Conservation (phyloP, 2,113 vertebrate species). For the Elachura formosa region DNA sequence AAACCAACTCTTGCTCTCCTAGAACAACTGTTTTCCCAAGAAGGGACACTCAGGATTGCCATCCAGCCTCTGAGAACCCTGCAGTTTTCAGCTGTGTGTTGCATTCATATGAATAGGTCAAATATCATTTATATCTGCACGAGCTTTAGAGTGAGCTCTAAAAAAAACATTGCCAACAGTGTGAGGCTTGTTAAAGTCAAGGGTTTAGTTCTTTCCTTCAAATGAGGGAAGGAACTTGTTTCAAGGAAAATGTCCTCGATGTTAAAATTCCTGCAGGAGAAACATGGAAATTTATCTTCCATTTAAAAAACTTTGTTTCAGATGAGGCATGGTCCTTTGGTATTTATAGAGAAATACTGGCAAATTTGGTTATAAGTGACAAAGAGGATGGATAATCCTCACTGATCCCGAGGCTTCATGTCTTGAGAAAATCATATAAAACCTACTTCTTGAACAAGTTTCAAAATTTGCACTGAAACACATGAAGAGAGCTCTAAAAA, state of each 20-base stretch:
- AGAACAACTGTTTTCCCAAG: neutral
- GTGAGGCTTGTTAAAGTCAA: neutral
- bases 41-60: neutral
- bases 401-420: neutral
- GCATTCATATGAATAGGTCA: neutral
- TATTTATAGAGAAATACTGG: neutral
- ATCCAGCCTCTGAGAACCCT: neutral
- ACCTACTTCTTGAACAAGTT: neutral
- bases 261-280: neutral
- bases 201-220: neutral
- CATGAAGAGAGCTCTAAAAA: neutral
- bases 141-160: neutral
- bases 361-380: neutral
- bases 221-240: neutral
- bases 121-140: rapidly evolving
- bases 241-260: neutral
- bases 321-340: neutral
- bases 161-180: neutral
- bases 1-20: neutral
- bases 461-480: neutral
- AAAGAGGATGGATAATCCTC: neutral
- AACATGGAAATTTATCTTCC: neutral
- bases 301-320: neutral
- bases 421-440: constrained; percentile 6
- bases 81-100: neutral